Conservation (phyloP, 2,113 vertebrate species). For the Hyperopisus bebe region DNA sequence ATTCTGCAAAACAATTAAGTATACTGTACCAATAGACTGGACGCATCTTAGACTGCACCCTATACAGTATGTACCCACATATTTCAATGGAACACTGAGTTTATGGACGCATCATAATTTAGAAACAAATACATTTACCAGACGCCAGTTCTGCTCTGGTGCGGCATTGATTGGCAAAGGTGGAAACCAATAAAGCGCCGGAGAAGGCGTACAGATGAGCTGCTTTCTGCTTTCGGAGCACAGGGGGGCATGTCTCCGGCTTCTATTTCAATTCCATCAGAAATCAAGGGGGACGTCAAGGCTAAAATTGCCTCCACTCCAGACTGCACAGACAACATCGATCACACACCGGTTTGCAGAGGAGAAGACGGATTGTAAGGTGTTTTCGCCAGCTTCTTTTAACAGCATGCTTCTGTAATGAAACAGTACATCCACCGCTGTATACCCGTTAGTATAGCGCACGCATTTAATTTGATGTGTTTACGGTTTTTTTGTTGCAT, state of each 20-base stretch:
- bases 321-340: background rate
- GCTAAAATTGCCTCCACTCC: background rate
- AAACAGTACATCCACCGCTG: background rate
- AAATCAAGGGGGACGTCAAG: constrained; percentile 38
- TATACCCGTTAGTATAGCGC: background rate
- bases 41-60: background rate
- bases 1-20: background rate
- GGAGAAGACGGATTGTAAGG: background rate
- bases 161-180: constrained; percentile 44
- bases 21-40: background rate
- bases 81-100: background rate
- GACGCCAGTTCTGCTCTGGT: constrained; percentile 27
- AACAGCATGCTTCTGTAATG: background rate
- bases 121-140: constrained; percentile 41
- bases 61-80: background rate
- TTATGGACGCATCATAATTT: background rate
- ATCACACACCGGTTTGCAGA: background rate
- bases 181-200: constrained; percentile 50
- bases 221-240: constrained; percentile 47
- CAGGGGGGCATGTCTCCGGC: constrained; percentile 28
- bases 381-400: background rate
- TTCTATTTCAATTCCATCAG: constrained; percentile 18
- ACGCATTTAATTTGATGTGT: background rate
- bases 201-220: background rate
- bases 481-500: constrained; percentile 1